A percentile compares a stretch with the other conserved stretches of the same genome.
Conservation (phyloP, 2,797 vertebrate species). For the Lagothrix lagotricha region DNA sequence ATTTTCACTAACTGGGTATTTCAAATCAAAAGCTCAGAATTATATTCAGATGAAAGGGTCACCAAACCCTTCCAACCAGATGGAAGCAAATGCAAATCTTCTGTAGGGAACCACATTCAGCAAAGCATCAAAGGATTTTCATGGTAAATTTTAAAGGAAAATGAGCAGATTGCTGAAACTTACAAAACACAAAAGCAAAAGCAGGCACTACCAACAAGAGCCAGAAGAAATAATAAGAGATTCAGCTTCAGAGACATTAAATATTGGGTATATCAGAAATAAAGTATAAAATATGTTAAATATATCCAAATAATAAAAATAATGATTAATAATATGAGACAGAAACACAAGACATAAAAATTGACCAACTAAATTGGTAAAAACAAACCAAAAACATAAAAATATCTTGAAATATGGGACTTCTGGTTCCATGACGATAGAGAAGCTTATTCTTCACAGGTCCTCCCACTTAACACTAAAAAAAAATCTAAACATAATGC, state of each 20-base stretch:
- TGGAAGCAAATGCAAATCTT: not conserved
- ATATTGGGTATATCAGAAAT: not conserved
- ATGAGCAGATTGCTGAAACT: not conserved
- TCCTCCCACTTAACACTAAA: not conserved
- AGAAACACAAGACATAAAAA: not conserved
- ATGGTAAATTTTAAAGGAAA: not conserved
- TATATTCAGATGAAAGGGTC: not conserved
- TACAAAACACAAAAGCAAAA: not conserved
- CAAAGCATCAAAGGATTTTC: not conserved
- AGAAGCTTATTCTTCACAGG: not conserved
- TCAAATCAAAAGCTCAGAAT: not conserved
- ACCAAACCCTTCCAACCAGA: not conserved
- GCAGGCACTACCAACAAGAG: not conserved
- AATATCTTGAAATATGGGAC: not conserved
- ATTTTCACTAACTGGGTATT: not conserved
- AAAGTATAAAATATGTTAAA: not conserved
- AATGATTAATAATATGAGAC: not conserved
- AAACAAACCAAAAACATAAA: not conserved
- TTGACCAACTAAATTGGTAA: not conserved
- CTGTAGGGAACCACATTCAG: not conserved
- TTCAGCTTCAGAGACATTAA: not conserved
- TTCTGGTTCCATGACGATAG: not conserved
- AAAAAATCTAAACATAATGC: not conserved
- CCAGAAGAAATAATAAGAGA: not conserved
- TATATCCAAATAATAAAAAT: not conserved